Percentiles rank a stretch among this genome's conserved stretches.
phyloP scores from a whole-genome alignment of 2,888 invertebrate genomes.

The Conomelus anceps region DNA sequence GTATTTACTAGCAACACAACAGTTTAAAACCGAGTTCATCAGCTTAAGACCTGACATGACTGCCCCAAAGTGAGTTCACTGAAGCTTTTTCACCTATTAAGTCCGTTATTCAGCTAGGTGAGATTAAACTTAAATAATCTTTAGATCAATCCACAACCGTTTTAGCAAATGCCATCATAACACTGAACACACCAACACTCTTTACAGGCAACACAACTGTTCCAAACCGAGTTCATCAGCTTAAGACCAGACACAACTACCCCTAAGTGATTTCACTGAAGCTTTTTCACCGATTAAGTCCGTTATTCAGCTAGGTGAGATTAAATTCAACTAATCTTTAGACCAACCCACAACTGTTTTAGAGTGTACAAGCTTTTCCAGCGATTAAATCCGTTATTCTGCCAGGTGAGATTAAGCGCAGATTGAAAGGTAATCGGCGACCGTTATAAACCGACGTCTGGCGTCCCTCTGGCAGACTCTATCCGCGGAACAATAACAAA shows the following conservation, averaged over 20 bases:
- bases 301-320: neutral
- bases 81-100: no score
- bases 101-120: no score
- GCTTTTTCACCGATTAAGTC: neutral
- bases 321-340: no score
- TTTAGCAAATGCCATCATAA: no score
- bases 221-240: no score
- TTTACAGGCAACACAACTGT: neutral
- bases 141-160: no score
- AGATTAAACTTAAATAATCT: no score
- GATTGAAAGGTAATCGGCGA: neutral
- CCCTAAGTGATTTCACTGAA: neutral
- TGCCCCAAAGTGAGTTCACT: no score
- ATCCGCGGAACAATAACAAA: neutral
- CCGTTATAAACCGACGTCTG: neutral
- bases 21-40: no score
- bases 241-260: neutral
- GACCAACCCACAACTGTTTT: no score
- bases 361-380: neutral
- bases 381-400: neutral
- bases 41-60: no score
- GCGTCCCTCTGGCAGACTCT: neutral
- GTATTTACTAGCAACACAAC: no score
- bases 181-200: neutral
- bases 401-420: neutral